A percentile compares a stretch with the other conserved stretches of the same genome.
Evolutionary conservation across 2,113 vertebrate genomes (phyloP).

Genomic region (Malurus melanocephalus): DNA sequence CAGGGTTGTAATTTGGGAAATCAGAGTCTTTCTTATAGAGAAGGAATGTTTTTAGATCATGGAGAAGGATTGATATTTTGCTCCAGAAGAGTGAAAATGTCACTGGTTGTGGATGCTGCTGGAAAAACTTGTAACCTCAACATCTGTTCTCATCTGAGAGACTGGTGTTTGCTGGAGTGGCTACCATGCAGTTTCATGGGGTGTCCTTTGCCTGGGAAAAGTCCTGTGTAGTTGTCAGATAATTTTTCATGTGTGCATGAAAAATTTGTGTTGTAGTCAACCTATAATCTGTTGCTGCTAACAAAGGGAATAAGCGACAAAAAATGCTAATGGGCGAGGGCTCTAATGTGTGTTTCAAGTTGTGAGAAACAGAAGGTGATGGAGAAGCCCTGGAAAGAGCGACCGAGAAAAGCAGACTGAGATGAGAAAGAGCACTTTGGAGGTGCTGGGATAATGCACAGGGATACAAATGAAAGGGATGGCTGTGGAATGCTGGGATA

Average conservation of each 20-base stretch:
- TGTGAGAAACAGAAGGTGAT: not conserved
- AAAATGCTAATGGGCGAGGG: not conserved
- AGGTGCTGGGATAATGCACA: not conserved
- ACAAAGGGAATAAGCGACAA: not conserved
- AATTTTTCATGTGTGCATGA: not conserved
- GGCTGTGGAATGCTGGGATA: not conserved
- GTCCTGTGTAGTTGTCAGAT: fast-evolving
- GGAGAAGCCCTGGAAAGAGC: not conserved
- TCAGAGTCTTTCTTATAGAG: not conserved
- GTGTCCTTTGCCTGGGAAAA: not conserved
- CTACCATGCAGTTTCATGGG: not conserved
- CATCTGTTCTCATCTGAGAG: not conserved
- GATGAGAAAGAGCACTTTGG: not conserved
- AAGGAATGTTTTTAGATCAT: not conserved
- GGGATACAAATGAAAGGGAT: not conserved
- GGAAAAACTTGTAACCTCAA: not conserved
- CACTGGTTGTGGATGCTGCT: not conserved
- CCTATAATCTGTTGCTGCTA: not conserved
- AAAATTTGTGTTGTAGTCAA: not conserved
- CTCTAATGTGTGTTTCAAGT: not conserved
- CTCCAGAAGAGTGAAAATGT: not conserved
- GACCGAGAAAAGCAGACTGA: not conserved
- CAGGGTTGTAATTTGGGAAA: not conserved
- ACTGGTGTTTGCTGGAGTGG: not conserved
- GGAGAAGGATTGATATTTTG: not conserved